Evolutionary conservation across 2,113 vertebrate species (phyloP).

Genomic region (Microtus pennsylvanicus): DNA sequence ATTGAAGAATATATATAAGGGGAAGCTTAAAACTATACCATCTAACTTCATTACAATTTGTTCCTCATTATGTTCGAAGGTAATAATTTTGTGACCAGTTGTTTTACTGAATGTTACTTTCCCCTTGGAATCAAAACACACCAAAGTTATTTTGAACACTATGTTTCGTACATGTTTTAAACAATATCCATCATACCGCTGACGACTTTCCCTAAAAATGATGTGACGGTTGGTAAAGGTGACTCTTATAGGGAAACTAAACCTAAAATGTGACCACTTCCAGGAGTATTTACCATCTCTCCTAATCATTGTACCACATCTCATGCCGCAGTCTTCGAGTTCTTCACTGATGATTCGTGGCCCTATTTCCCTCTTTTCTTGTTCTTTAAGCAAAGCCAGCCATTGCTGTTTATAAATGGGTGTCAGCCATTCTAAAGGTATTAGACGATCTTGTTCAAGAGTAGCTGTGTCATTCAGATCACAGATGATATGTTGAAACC

Average conservation of each 20-base stretch:
- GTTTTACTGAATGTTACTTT: conserved; percentile 54
- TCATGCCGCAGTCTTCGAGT: conserved; percentile 52
- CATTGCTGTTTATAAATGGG: conserved; percentile 49
- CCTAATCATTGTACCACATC: conserved; percentile 26
- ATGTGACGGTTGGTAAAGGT: conserved; percentile 13
- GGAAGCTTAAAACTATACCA: neutral
- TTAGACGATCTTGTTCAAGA: conserved; percentile 50
- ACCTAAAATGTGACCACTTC: conserved; percentile 44
- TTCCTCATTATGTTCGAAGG: neutral
- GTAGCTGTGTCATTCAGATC: neutral
- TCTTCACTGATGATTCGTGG: conserved; percentile 3
- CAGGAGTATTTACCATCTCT: conserved; percentile 15
- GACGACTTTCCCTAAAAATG: conserved; percentile 1
- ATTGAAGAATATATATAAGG: conserved; percentile 65
- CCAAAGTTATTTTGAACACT: conserved; percentile 50
- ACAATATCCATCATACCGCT: neutral
- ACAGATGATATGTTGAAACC: conserved; percentile 59
- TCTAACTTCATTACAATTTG: conserved; percentile 47
- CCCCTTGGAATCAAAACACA: conserved; percentile 15
- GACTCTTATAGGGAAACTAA: neutral
- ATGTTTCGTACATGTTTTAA: conserved; percentile 7
- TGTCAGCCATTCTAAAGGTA: conserved; percentile 51
- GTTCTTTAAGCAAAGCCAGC: conserved; percentile 22
- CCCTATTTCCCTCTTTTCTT: neutral
- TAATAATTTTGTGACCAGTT: conserved; percentile 57